phyloP scores from a whole-genome alignment of 2,113 vertebrate genomes.

The Zosterops hypoxanthus region DNA sequence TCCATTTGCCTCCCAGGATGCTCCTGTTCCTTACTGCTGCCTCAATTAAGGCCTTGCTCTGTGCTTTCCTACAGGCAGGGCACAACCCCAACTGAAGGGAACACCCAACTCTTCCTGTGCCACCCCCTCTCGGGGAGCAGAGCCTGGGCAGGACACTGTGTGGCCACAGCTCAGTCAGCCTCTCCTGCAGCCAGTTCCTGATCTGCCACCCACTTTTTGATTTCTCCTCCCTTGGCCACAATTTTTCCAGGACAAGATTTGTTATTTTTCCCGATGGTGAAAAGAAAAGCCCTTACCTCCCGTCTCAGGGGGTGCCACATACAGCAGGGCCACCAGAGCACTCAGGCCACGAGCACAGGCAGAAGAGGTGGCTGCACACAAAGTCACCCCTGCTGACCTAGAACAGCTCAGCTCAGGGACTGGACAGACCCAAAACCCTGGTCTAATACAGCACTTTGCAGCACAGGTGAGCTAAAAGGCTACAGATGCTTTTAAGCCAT shows the following conservation, averaged over 20 bases:
- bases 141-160: not conserved
- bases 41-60: not conserved
- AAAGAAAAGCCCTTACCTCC: not conserved
- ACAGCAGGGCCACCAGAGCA: not conserved
- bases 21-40: not conserved
- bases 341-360: not conserved
- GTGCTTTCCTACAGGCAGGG: not conserved
- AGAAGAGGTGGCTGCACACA: not conserved
- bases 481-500: not conserved
- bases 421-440: not conserved
- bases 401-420: not conserved
- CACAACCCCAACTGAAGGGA: rapidly evolving
- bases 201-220: not conserved
- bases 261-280: rapidly evolving
- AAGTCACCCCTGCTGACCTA: not conserved
- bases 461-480: not conserved
- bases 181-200: not conserved
- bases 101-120: not conserved
- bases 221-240: not conserved
- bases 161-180: not conserved
- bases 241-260: not conserved
- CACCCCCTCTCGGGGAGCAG: rapidly evolving
- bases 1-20: not conserved
- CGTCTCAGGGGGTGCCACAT: too few relatives aligned
- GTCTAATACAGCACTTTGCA: not conserved